Conservation (phyloP, 2,888 invertebrate species). For the Drosophila cognata region DNA sequence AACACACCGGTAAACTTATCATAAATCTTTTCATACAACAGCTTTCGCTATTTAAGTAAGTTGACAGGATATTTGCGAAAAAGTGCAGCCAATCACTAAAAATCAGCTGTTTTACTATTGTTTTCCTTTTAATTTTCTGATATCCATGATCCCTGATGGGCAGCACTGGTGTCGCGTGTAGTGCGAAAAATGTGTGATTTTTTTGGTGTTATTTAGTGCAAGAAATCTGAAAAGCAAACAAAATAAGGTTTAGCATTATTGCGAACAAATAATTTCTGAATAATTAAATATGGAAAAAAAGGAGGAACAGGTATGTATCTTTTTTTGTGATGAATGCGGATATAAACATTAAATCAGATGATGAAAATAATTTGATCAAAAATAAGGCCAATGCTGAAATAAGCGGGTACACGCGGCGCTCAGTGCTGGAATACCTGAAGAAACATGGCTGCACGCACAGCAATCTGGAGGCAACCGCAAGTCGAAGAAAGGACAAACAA, state of each 20-base stretch:
- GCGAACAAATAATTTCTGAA: neutral
- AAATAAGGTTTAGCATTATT: constrained; percentile 8
- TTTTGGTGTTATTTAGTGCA: constrained; percentile 45
- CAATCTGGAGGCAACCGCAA: constrained; percentile 23
- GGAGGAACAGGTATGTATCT: constrained; percentile 81
- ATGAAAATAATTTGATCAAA: neutral
- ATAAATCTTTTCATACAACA: neutral
- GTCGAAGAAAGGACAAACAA: constrained; percentile 1
- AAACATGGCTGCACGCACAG: constrained; percentile 46
- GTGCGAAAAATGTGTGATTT: constrained; percentile 15
- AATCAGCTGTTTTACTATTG: constrained; percentile 22
- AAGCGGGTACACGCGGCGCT: neutral
- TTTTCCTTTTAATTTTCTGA: constrained; percentile 3
- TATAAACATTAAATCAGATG: constrained; percentile 7
- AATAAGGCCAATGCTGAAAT: neutral
- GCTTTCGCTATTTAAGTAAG: constrained; percentile 1
- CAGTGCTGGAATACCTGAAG: constrained; percentile 32
- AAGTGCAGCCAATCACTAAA: constrained; percentile 14
- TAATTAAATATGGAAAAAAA: constrained; percentile 79
- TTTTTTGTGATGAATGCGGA: constrained; percentile 17
- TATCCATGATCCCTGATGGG: neutral
- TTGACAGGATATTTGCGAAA: constrained; percentile 7
- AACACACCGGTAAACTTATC: neutral
- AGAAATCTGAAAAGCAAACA: constrained; percentile 28
- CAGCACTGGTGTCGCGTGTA: constrained; percentile 29